A percentile compares a stretch with the other conserved stretches of the same genome.
Evolutionary conservation across 2,797 vertebrate genomes (phyloP).

Genomic region (Lacerta bilineata): DNA sequence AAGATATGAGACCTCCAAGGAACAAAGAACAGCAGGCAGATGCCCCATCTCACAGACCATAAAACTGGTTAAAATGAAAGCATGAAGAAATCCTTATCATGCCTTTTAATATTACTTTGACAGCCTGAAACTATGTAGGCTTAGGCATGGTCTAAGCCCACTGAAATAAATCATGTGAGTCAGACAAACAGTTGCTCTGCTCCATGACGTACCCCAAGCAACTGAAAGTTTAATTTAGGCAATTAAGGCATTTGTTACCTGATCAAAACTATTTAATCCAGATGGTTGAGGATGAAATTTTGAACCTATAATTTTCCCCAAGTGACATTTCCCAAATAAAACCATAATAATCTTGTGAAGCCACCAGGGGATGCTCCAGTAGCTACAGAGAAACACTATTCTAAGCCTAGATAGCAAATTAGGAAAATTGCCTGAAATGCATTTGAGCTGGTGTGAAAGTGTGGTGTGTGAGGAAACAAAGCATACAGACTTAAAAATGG

Average conservation of each 20-base stretch:
- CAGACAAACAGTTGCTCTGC: background rate
- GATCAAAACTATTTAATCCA: constrained; percentile 16
- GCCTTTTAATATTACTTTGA: background rate
- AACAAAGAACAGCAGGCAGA: background rate
- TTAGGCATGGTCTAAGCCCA: background rate
- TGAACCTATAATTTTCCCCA: constrained; percentile 11
- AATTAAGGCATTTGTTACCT: constrained; percentile 1
- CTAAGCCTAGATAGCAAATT: too few relatives aligned
- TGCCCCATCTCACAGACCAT: background rate
- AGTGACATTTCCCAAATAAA: constrained; percentile 4
- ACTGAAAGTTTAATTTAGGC: constrained; percentile 2
- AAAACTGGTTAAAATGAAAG: background rate
- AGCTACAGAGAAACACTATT: background rate
- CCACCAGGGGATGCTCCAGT: constrained; percentile 4
- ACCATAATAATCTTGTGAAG: background rate
- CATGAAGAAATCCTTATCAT: background rate
- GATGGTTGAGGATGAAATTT: background rate
- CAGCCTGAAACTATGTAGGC: background rate
- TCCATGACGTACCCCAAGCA: background rate
- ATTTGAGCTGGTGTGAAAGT: background rate
- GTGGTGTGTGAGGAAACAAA: background rate
- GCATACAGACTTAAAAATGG: background rate
- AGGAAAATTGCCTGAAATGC: background rate
- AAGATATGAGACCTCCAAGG: background rate
- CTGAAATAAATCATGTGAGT: background rate